phyloP scores from a whole-genome alignment of 2,888 invertebrate species.

The Drosophila diplacantha region DNA sequence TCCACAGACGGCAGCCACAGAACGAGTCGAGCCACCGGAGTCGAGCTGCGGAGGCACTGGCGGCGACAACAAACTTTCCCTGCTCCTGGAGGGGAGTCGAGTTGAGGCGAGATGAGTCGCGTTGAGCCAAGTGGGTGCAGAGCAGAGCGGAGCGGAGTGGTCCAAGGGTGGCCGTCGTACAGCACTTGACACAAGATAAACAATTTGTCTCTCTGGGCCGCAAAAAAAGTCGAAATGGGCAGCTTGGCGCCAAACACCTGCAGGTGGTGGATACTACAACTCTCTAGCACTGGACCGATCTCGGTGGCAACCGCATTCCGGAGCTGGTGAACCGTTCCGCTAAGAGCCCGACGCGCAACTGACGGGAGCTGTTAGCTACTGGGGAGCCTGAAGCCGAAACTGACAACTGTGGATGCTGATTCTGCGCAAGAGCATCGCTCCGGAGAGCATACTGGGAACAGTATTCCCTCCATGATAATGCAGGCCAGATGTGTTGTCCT shows the following conservation, averaged over 20 bases:
- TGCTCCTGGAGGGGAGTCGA: constrained; percentile 8
- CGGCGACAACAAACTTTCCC: constrained; percentile 39
- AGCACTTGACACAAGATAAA: constrained; percentile 70
- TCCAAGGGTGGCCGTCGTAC: constrained; percentile 19
- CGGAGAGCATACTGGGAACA: constrained; percentile 52
- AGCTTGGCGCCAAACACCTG: constrained; percentile 67
- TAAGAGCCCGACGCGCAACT: constrained; percentile 60
- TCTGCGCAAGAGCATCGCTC: constrained; percentile 48
- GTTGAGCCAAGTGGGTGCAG: not conserved
- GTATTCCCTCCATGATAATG: constrained; percentile 1
- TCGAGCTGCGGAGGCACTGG: constrained; percentile 11
- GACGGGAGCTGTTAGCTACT: constrained; percentile 21
- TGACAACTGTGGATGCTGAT: constrained; percentile 43
- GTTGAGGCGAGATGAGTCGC: not conserved
- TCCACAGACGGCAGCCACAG: constrained; percentile 14
- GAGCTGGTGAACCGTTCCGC: constrained; percentile 56
- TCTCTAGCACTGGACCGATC: constrained; percentile 17
- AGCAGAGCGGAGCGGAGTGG: constrained; percentile 2
- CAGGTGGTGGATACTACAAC: constrained; percentile 7
- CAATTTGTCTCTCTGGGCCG: constrained; percentile 60
- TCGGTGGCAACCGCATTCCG: constrained; percentile 19
- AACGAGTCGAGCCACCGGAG: constrained; percentile 22
- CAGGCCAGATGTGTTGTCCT: constrained; percentile 25
- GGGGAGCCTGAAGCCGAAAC: constrained; percentile 11
- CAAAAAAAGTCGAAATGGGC: constrained; percentile 57